These are phyloP conservation scores for Drosophila arawakana DNA, from an alignment of 1,140 invertebrate species.

Conservation along the genomic window DNA sequence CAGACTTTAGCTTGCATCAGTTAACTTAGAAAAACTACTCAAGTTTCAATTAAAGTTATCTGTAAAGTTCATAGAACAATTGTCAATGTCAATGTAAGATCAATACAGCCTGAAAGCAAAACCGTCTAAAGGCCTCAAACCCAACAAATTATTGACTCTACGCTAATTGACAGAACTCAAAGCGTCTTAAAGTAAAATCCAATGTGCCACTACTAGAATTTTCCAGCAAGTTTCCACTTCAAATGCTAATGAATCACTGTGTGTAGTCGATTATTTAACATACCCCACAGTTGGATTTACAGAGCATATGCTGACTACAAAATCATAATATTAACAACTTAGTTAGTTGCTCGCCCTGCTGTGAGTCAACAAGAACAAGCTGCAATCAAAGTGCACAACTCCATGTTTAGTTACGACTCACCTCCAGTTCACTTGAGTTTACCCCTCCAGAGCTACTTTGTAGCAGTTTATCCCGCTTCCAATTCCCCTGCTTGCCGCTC, in stretches of 20 bases:
- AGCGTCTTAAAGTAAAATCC: background rate
- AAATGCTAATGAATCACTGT: background rate
- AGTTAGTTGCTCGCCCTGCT: constrained; percentile 39
- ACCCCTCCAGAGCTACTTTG: background rate
- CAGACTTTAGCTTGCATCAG: too few relatives aligned
- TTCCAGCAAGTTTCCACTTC: background rate
- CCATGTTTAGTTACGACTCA: constrained; percentile 38
- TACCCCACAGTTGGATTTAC: constrained; percentile 1
- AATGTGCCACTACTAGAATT: background rate
- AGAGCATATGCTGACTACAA: constrained; percentile 33
- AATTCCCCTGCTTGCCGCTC: background rate
- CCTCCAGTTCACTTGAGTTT: constrained; percentile 41
- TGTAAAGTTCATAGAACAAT: background rate
- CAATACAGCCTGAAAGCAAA: constrained; percentile 1
- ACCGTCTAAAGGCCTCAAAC: background rate
- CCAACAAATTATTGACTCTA: constrained; percentile 12
- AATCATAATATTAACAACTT: constrained; percentile 54
- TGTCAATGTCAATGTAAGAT: background rate
- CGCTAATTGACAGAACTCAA: constrained; percentile 20
- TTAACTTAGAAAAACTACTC: background rate
- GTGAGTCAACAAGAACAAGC: constrained; percentile 23
- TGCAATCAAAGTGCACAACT: constrained; percentile 8
- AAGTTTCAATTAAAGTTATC: background rate
- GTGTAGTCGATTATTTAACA: background rate
- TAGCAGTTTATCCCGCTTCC: background rate